Evolutionary conservation across 2,797 vertebrate species (phyloP), one percentile per base, ranked within the genome.

Genomic region (Oreonectes daqikongensis): DNA sequence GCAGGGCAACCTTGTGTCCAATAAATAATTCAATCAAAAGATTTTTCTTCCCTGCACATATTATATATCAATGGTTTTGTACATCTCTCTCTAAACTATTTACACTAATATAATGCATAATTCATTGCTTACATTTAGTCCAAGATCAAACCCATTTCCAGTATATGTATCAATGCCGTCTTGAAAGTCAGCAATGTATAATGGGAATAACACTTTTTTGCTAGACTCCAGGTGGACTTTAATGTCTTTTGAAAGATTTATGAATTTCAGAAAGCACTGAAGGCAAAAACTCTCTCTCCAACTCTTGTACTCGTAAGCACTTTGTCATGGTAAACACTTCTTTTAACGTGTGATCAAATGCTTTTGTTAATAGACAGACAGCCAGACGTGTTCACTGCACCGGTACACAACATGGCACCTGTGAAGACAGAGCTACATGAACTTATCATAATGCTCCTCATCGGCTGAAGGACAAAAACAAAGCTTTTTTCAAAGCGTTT

Each of bases 171-270:
- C 26, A 38, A 35, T n/a, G 9, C 53, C 63, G 42, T 71, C 26
- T n/a, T 14, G 48, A 30, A 67, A 61, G 44, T 64, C 44, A 64
- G 55, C 48, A 30, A 38, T 67, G 67, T 61, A 46, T 30, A 76
- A 77, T 59, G 64, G 66, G 72, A 64, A 73, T 77, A 65, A 64
- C 4, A 17, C 24, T 65, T 75, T 24, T 74, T 22, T 77, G 76
- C 64, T 68, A 61, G 60, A 52, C 35, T 69, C 70, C 70, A 77
- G 55, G 71, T 79, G 40, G 55, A 71, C 48, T 61, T 9, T 52
- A 70, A 77, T 74, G 46, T 64, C 66, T 52, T 80, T 70, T 73
- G 69, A 67, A 61, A 72, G 63, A 77, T 79, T 74, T 75, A 50
- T 75, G 63, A 68, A 77, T 75, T 79, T 78, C 55, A 66, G 69